A percentile compares a stretch with the other conserved stretches of the same genome.
Conservation (phyloP, 1,140 invertebrate species). For the Euwallacea similis region DNA sequence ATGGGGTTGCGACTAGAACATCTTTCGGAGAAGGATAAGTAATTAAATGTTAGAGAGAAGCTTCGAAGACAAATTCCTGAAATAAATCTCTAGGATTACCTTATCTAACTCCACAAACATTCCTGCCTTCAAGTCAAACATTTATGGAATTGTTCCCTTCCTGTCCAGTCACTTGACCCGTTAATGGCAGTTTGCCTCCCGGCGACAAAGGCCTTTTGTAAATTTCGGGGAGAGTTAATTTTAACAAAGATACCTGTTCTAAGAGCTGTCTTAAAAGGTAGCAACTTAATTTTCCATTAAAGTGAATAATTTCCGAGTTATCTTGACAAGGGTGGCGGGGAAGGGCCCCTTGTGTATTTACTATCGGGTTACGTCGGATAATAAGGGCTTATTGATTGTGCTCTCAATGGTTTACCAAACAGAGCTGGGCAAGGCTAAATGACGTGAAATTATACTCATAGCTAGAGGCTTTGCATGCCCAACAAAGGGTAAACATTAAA, state of each 20-base stretch:
- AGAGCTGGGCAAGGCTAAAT: not conserved
- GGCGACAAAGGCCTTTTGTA: slow-evolving; percentile 17
- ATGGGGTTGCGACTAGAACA: too few species aligned
- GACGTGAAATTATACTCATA: too few species aligned
- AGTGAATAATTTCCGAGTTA: slow-evolving; percentile 35
- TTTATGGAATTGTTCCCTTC: slow-evolving; percentile 3
- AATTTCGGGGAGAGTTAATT: slow-evolving; percentile 26
- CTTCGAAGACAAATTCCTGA: too few species aligned
- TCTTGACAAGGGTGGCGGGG: slow-evolving; percentile 37
- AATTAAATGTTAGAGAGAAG: too few species aligned
- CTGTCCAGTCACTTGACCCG: slow-evolving; percentile 20
- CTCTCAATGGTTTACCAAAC: slow-evolving; percentile 2
- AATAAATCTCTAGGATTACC: too few species aligned
- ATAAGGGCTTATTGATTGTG: slow-evolving; percentile 16
- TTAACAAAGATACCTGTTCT: slow-evolving; percentile 16
- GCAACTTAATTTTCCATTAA: slow-evolving; percentile 41
- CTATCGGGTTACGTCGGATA: slow-evolving; percentile 14
- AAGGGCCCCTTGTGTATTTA: slow-evolving; percentile 8
- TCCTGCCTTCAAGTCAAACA: not conserved
- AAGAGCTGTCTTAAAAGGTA: slow-evolving; percentile 38
- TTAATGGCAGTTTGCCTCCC: slow-evolving; percentile 16
- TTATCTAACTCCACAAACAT: too few species aligned
- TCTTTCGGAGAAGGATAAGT: too few species aligned
- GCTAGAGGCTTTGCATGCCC: too few species aligned
- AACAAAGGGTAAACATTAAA: too few species aligned